These are phyloP conservation scores for Chelonia mydas DNA, from an alignment of 2,797 vertebrate species.

Conservation along the genomic window DNA sequence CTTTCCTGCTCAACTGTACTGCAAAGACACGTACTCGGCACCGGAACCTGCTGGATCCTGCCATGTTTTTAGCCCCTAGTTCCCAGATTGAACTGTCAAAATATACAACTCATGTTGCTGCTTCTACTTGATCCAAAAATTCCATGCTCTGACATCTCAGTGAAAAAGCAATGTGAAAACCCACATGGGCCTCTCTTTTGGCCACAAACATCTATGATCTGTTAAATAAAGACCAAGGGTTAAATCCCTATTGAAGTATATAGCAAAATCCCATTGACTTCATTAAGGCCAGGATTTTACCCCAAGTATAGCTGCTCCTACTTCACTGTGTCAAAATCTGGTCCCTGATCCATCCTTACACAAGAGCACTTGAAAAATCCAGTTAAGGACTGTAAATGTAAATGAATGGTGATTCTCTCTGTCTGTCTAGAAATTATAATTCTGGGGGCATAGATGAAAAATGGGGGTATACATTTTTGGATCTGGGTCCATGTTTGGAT, in stretches of 20 bases:
- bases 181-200: background rate
- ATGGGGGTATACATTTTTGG: background rate
- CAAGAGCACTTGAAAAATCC: background rate
- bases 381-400: background rate
- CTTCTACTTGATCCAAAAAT: background rate
- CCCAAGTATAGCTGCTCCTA: fast-evolving
- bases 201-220: background rate
- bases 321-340: background rate
- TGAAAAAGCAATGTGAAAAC: background rate
- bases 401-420: background rate
- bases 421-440: background rate
- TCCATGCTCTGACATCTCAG: background rate
- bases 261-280: background rate
- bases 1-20: fast-evolving
- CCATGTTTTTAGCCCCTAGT: background rate
- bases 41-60: background rate
- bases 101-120: background rate
- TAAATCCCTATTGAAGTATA: background rate
- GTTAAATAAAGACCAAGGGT: background rate
- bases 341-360: background rate
- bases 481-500: fast-evolving
- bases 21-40: background rate
- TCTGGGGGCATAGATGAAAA: background rate
- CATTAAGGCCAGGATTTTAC: background rate
- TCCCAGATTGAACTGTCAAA: background rate